Conservation (phyloP, 92 coral and sea anemone genomes). For the Porites evermanni region DNA sequence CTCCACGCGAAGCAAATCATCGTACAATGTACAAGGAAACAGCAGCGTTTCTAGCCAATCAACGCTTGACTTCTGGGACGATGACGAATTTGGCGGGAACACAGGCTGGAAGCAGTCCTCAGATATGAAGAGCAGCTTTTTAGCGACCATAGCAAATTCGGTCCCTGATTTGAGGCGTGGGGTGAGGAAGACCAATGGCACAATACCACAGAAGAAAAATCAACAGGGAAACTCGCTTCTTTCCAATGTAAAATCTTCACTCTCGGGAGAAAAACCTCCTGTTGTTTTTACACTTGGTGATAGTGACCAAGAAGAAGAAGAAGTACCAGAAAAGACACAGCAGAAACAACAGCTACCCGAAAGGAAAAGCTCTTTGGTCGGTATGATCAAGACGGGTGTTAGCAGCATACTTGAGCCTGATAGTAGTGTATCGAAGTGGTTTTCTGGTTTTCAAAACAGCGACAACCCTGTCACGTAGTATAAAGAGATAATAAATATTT, state of each 20-base stretch:
- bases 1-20: constrained; percentile 27
- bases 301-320: constrained; percentile 20
- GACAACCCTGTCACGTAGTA: constrained; percentile 30
- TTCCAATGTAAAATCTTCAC: constrained; percentile 51
- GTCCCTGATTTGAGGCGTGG: constrained; percentile 25
- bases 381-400: constrained; percentile 71
- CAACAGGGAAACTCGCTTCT: constrained; percentile 14
- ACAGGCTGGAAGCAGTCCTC: constrained; percentile 3
- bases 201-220: constrained; percentile 27
- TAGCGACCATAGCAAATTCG: constrained; percentile 14
- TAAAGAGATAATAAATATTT: background rate
- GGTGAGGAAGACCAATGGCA: constrained; percentile 9
- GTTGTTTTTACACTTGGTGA: constrained; percentile 40
- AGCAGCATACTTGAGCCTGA: constrained; percentile 66
- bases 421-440: constrained; percentile 46
- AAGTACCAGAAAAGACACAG: background rate
- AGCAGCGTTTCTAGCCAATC: constrained; percentile 33
- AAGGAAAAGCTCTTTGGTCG: constrained; percentile 64
- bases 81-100: background rate
- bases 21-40: constrained; percentile 8
- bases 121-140: background rate
- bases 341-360: constrained; percentile 36
- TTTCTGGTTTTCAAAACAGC: constrained; percentile 42
- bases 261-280: constrained; percentile 52
- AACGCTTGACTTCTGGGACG: constrained; percentile 46